Percentiles rank a stretch among this genome's conserved stretches.
Conservation (phyloP, 2,888 invertebrate genomes). For the Xestia ashworthii region DNA sequence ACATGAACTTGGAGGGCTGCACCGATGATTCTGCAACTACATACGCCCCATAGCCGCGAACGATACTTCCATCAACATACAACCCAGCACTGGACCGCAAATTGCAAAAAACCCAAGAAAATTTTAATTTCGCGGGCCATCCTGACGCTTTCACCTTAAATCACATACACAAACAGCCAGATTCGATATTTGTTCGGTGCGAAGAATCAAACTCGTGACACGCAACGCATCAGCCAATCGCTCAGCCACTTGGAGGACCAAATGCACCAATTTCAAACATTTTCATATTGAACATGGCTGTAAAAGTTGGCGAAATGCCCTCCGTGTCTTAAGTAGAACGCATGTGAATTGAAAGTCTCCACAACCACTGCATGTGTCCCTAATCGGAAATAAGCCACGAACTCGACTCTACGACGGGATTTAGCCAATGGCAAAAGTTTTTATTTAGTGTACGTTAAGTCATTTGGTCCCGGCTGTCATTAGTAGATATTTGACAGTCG, state of each 20-base stretch:
- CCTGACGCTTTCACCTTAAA: background rate
- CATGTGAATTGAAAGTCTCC: conserved; percentile 4
- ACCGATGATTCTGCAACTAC: no score
- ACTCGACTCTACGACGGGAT: conserved; percentile 1
- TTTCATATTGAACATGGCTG: background rate
- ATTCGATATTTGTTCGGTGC: background rate
- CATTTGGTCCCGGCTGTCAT: no score
- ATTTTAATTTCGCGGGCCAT: no score
- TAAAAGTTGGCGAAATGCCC: background rate
- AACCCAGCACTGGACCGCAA: no score
- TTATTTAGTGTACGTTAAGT: no score
- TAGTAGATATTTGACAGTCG: no score
- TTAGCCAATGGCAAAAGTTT: conserved; percentile 8
- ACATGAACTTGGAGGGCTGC: no score
- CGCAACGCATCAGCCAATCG: background rate
- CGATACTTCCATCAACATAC: no score
- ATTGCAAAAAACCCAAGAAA: no score
- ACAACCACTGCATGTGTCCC: background rate
- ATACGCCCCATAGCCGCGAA: no score
- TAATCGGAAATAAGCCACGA: conserved; percentile 15
- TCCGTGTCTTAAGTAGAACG: background rate
- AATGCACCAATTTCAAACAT: background rate
- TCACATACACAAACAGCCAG: background rate
- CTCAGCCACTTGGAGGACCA: background rate
- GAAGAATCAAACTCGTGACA: background rate